Evolutionary conservation across 2,113 vertebrate genomes (phyloP).

Genomic region (Laticauda laticaudata): DNA sequence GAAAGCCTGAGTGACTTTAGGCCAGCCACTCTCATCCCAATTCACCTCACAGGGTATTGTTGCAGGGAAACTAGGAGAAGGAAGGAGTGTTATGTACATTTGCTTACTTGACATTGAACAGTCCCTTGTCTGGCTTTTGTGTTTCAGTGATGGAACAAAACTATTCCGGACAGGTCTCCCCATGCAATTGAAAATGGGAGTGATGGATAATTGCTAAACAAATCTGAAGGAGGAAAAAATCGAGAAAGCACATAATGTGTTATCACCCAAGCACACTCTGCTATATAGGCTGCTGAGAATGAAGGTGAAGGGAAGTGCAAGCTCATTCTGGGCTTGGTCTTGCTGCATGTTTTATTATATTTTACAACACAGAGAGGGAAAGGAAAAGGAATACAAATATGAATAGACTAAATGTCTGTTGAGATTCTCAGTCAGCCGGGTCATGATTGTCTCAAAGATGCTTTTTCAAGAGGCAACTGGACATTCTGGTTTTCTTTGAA

Average conservation of each 20-base stretch:
- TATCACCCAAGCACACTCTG: neutral
- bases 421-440: too few species aligned
- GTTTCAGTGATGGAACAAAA: neutral
- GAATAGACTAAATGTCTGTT: neutral
- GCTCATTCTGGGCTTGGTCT: neutral
- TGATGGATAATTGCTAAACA: neutral
- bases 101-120: neutral
- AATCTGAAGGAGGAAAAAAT: neutral
- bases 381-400: neutral
- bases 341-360: neutral
- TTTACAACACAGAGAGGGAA: neutral
- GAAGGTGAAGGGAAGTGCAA: neutral
- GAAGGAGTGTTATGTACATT: neutral
- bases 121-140: neutral
- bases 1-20: neutral
- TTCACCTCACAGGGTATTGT: neutral
- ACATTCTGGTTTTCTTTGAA: too few species aligned
- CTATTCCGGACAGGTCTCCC: rapidly evolving
- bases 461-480: too few species aligned
- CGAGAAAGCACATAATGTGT: neutral
- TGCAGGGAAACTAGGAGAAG: neutral
- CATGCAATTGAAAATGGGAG: neutral
- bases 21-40: neutral
- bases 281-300: neutral
- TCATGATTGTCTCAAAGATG: too few species aligned